phyloP scores from a whole-genome alignment of 2,888 invertebrate genomes.

The Troilus luridus region DNA sequence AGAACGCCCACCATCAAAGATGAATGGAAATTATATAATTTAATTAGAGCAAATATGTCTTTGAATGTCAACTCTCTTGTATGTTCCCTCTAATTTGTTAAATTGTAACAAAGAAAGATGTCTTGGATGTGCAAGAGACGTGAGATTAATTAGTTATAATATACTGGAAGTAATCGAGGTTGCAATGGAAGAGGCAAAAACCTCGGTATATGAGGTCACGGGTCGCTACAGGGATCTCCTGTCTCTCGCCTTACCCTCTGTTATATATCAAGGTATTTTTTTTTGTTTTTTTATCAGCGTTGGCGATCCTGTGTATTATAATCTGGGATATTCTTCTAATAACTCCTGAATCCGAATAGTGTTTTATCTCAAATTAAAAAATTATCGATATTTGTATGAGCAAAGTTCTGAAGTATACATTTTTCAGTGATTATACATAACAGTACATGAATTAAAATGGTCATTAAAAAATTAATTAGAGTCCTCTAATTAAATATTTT shows the following conservation, averaged over 20 bases:
- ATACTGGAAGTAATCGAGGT: background rate
- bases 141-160: background rate
- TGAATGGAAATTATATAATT: background rate
- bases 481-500: too few relatives aligned
- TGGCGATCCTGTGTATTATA: background rate
- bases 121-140: background rate
- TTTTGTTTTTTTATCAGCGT: background rate
- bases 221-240: background rate
- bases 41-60: background rate
- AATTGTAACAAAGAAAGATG: background rate
- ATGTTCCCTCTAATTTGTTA: background rate
- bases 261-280: background rate
- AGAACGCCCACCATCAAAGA: background rate
- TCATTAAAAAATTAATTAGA: too few relatives aligned
- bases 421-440: too few relatives aligned
- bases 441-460: too few relatives aligned
- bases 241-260: background rate
- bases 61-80: background rate
- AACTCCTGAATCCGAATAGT: too few relatives aligned
- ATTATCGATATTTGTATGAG: too few relatives aligned
- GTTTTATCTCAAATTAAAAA: too few relatives aligned
- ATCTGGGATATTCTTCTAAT: background rate
- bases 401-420: too few relatives aligned
- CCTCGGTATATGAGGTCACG: background rate
- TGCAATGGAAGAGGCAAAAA: background rate